These are phyloP conservation scores for Corynorhinus townsendii DNA, from an alignment of 2,113 vertebrate species.

Conservation along the genomic window DNA sequence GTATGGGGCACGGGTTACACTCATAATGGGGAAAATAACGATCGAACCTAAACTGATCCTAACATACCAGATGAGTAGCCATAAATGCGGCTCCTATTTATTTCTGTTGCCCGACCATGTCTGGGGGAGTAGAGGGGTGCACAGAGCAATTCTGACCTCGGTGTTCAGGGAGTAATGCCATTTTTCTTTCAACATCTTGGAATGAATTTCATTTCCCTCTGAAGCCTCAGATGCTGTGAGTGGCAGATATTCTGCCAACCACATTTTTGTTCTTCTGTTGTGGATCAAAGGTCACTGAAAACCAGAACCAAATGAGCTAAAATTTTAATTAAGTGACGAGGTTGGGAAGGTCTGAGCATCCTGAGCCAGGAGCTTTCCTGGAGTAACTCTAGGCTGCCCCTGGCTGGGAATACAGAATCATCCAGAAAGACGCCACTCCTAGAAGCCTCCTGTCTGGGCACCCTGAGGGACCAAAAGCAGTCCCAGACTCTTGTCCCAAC, in stretches of 20 bases:
- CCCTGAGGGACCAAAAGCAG: too few relatives aligned
- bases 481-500: background rate
- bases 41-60: background rate
- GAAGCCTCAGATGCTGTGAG: background rate
- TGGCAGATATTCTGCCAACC: fast-evolving
- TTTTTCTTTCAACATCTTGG: background rate
- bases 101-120: fast-evolving
- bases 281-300: background rate
- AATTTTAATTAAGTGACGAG: background rate
- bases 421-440: background rate
- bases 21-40: background rate
- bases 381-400: background rate
- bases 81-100: fast-evolving
- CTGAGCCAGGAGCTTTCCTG: background rate
- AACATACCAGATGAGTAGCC: background rate
- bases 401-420: background rate
- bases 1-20: background rate
- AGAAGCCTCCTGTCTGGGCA: background rate
- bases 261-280: background rate
- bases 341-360: background rate
- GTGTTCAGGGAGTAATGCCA: background rate
- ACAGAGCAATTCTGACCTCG: fast-evolving
- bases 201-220: background rate
- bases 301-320: background rate
- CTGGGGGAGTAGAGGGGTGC: fast-evolving